These are phyloP conservation scores for Trachelus tabidus DNA, from an alignment of 2,888 invertebrate genomes.

Conservation along the genomic window DNA sequence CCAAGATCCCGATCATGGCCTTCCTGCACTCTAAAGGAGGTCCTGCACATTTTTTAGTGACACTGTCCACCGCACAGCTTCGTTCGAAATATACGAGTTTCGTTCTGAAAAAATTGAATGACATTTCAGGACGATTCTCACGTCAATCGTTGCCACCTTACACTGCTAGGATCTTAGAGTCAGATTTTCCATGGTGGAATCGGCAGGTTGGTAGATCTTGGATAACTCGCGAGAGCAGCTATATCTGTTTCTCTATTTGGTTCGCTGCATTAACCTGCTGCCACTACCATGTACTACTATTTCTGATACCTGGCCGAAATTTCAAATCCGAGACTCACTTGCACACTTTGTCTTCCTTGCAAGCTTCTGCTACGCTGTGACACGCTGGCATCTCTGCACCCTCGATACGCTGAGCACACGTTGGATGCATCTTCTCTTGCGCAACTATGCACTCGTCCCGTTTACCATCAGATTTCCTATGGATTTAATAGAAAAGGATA, in stretches of 20 bases:
- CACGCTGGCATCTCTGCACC: conserved; percentile 85
- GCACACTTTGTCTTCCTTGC: conserved; percentile 86
- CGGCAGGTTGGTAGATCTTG: not conserved
- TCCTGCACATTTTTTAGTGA: conserved; percentile 90
- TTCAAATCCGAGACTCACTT: conserved; percentile 69
- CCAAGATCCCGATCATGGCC: conserved; percentile 88
- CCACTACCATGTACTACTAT: not conserved
- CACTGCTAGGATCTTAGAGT: not conserved
- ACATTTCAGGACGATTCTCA: not conserved
- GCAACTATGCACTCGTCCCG: conserved; percentile 90
- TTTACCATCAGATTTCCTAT: conserved; percentile 86
- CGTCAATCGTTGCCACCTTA: conserved; percentile 17
- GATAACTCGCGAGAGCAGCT: not conserved
- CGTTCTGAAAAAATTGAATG: conserved; percentile 68
- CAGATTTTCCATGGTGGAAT: not conserved
- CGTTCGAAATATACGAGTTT: conserved; percentile 90
- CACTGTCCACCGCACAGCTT: conserved; percentile 90
- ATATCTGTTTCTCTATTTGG: not conserved
- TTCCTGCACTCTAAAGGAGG: conserved; percentile 85
- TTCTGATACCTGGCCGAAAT: not conserved
- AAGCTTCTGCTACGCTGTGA: conserved; percentile 84
- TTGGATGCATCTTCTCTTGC: conserved; percentile 89
- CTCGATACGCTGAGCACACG: conserved; percentile 85
- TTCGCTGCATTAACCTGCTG: not conserved
- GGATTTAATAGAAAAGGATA: conserved; percentile 35